Base-by-base conservation (phyloP, 2,888 invertebrate genomes). In the Phlogophora meticulosa region DNA sequence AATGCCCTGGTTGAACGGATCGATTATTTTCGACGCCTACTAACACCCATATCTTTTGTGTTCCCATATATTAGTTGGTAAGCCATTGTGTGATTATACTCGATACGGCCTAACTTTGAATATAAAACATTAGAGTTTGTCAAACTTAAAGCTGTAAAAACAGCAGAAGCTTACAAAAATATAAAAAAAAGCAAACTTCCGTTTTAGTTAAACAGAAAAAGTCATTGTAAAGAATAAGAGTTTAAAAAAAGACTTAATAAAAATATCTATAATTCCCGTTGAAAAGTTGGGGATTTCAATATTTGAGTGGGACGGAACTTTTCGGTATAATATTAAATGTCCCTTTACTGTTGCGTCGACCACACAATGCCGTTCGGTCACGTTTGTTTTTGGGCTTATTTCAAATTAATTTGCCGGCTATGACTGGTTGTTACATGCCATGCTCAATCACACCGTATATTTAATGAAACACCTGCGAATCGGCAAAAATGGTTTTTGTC, bases 21-120 rank as follows among this genome's bases (percentile, higher is more conserved):
- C 75, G 63, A 58, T 70, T 79, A 70, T 48, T 82, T 76, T 77
- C 67, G 66, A 77, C 48, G 69, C 66, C 53, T 53, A n/a, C 57
- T 61, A 49, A 73, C 48, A 61, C 65, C 62, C n/a, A 52, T 28
- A 36, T 11, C 24, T 38, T 28, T 36, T 38, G 46, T 64, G 73
- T 78, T 58, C 36, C 51, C 51, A 45, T 49, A 22, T 22, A 10
- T 7, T 36, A 32, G 15, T 32, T 17, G 17, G n/a, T n/a, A n/a
- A n/a, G n/a, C n/a, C n/a, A n/a, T n/a, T 28, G 4, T 42, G 0
- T 20, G 11, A 10, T 40, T n/a, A 11, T 36, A 28, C 28, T 46
- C 0, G n/a, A 32, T 34, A 40, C 42, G 17, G n/a, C n/a, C 11
- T 57, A 42, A 10, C 13, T 24, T 34, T 17, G 10, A 7, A 13